Base-by-base conservation (phyloP, 35 echinoderm and acorn worm genomes). In the Heliocidaris erythrogramma region DNA sequence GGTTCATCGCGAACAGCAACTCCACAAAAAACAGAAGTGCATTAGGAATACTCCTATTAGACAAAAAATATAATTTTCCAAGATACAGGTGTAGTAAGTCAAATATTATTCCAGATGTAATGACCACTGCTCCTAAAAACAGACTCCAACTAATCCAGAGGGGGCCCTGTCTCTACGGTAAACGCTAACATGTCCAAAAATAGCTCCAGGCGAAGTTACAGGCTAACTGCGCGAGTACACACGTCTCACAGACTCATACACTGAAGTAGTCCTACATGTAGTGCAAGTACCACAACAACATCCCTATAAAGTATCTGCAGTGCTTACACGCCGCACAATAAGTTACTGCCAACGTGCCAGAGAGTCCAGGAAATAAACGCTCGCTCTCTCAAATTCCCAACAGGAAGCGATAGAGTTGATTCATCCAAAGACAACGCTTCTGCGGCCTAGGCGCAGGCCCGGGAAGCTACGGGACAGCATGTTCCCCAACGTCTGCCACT, bases 381-480 rank as follows among this genome's bases (percentile, higher is more conserved):
- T 47, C 87, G 10, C 32, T 47, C 87, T 32, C 87, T 89, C 87
- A 89, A 89, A 89, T 89, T 89, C 87, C 31, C 31, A 89, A 89
- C 87, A 89, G 87, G 87, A 89, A 89, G 87, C 31, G 87, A 89
- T 89, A 16, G 87, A 47, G 87, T 89, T 89, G 87, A 89, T 89
- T 89, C 87, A 89, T 31, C 87, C 31, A 89, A 18, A 32, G 87
- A 78, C 65, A 78, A 21, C 32, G 31, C 32, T 89, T 21, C 87
- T n/a, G 31, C 47, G 32, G 87, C 87, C 87, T 47, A 89, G 12
- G 87, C 87, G 24, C 31, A 89, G 87, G 13, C 87, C 87, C 42
- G 87, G 87, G 32, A 35, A 78, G 65, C 65, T 78, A 78, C 65
- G 27, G 65, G 27, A 24, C 2, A 78, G 27, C 18, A 78, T 78